These are phyloP conservation scores for Cordylochernes scorpioides DNA, from an alignment of 2,888 invertebrate genomes.

Conservation along the genomic window DNA sequence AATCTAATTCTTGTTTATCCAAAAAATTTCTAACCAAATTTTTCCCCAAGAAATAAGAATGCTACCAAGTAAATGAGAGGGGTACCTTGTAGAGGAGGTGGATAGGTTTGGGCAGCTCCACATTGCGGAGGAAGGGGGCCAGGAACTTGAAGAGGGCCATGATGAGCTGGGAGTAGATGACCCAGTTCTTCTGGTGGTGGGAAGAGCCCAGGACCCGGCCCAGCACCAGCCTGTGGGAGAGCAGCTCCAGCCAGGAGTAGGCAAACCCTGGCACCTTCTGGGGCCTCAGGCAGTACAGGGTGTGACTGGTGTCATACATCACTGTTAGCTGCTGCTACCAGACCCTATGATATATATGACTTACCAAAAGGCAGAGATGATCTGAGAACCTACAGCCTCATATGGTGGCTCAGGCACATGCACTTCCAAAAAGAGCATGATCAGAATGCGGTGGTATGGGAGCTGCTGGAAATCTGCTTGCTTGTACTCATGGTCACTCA, in stretches of 20 bases:
- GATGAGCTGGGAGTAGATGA: conserved; percentile 81
- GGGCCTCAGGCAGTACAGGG: conserved; percentile 71
- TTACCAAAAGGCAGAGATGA: conserved; percentile 69
- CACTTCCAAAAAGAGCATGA: conserved; percentile 84
- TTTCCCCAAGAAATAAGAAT: too few species aligned
- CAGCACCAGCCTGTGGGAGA: conserved; percentile 85
- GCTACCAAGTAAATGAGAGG: neutral
- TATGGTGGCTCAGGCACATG: conserved; percentile 75
- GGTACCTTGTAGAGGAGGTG: conserved; percentile 70
- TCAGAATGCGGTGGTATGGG: conserved; percentile 85
- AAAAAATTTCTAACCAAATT: too few species aligned
- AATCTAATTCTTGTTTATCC: neutral
- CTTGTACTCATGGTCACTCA: conserved; percentile 84
- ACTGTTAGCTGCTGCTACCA: too few species aligned
- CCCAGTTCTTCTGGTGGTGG: conserved; percentile 85
- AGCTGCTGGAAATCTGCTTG: conserved; percentile 76
- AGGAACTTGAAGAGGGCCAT: conserved; percentile 88
- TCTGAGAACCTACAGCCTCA: conserved; percentile 78
- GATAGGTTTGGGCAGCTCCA: conserved; percentile 77
- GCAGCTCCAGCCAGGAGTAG: conserved; percentile 90
- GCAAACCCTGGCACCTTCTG: conserved; percentile 82
- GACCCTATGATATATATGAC: conserved; percentile 13
- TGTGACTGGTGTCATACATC: conserved; percentile 39
- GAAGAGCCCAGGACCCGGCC: conserved; percentile 69
- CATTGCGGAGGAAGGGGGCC: conserved; percentile 85